Evolutionary conservation across 2,888 invertebrate genomes (phyloP), one percentile per base, ranked within the genome.

Genomic region (Patella depressa): DNA sequence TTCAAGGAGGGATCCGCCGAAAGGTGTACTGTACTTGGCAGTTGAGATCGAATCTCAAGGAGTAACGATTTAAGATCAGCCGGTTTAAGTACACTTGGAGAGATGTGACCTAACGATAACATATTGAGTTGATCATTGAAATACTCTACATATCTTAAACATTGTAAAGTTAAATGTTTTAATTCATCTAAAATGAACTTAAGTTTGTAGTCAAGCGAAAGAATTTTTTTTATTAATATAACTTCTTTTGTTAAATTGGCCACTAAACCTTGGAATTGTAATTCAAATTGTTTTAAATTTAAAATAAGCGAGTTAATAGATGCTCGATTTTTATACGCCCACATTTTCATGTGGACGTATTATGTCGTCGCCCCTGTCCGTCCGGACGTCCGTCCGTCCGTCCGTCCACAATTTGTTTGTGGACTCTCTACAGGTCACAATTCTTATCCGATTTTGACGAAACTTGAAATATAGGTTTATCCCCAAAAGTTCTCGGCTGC

Each of bases 171-270:
- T 29, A 29, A 59, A 59, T 59, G 59, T 59, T 59, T 59, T 17
- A 59, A n/a, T n/a, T 59, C 59, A 59, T 59, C 59, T 59, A 59
- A 59, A 59, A 59, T 19, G 17, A 59, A 59, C 59, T 59, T 59
- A 17, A 59, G 17, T 59, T 19, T 59, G 17, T n/a, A 59, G 59
- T 59, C 5, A n/a, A 59, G 19, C 17, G 17, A 19, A 59, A 59
- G 59, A 59, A 59, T 12, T 12, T 19, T 19, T 59, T 59, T 19
- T 4, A 59, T n/a, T n/a, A 5, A n/a, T 59, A 14, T 19, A 59
- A 59, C 17, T 59, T 59, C 19, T 19, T 59, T 59, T 1, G 17
- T 17, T n/a, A 59, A 59, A n/a, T 59, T 17, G 17, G 5, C 5
- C 3, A 59, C n/a, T 14, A 19, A 17, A 59, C 17, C 7, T 59